Evolutionary conservation across 2,888 invertebrate species (phyloP).

Genomic region (Aporophyla nigra): DNA sequence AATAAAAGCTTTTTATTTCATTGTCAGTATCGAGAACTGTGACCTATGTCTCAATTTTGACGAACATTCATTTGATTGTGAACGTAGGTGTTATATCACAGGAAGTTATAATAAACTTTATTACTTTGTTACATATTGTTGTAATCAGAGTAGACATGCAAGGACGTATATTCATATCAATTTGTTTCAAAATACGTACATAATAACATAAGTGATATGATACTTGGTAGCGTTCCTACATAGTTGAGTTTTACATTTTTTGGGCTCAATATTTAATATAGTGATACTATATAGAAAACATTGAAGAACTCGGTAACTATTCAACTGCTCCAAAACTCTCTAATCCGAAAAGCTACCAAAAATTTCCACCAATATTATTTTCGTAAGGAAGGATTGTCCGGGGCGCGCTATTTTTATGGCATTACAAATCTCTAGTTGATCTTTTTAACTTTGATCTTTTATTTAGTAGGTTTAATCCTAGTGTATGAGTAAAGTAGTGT

Average conservation of each 20-base stretch:
- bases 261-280: background rate
- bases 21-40: background rate
- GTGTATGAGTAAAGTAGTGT: too few relatives aligned
- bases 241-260: background rate
- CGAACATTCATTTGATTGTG: background rate
- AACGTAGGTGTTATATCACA: slow-evolving; percentile 6
- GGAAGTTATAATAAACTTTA: background rate
- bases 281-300: background rate
- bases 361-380: too few relatives aligned
- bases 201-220: background rate
- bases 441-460: too few relatives aligned
- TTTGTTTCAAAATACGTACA: background rate
- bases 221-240: background rate
- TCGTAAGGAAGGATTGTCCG: too few relatives aligned
- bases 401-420: too few relatives aligned
- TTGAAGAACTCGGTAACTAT: background rate
- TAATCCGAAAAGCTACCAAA: too few relatives aligned
- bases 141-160: slow-evolving; percentile 9
- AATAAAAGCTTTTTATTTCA: slow-evolving; percentile 8
- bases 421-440: too few relatives aligned
- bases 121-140: background rate
- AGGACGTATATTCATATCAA: background rate
- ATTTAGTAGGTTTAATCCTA: too few relatives aligned
- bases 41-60: slow-evolving; percentile 28
- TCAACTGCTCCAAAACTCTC: background rate